Evolutionary conservation across 2,113 vertebrate species (phyloP).

Genomic region (Parus major): DNA sequence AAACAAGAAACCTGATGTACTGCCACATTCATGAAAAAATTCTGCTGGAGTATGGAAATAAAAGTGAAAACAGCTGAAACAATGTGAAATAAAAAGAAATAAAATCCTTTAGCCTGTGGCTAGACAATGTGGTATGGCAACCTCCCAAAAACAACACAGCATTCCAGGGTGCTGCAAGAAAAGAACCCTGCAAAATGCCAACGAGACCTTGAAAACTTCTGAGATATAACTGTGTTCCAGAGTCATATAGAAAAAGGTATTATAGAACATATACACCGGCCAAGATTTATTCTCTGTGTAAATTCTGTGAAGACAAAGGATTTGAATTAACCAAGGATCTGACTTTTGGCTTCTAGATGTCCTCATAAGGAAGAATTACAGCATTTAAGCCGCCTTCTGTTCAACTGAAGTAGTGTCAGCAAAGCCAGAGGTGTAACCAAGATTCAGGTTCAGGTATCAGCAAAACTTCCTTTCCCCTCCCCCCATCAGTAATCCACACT

Average conservation of each 20-base stretch:
- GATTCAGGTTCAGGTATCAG: not conserved
- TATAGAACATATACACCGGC: not conserved
- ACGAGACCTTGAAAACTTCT: not conserved
- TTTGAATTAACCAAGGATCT: not conserved
- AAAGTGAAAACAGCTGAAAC: slow-evolving; percentile 74
- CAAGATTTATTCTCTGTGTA: not conserved
- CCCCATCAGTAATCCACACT: not conserved
- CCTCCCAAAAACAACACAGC: slow-evolving; percentile 16
- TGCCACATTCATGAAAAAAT: slow-evolving; percentile 39
- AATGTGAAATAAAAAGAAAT: slow-evolving; percentile 68
- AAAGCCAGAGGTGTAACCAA: not conserved
- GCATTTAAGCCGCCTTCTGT: not conserved
- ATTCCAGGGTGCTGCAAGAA: not conserved
- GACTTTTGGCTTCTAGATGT: not conserved
- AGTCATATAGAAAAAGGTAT: not conserved
- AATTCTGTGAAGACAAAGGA: not conserved
- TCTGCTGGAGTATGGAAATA: slow-evolving; percentile 41
- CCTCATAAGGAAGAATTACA: not conserved
- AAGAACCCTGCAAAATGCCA: not conserved
- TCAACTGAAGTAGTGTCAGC: not conserved
- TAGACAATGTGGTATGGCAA: slow-evolving; percentile 35
- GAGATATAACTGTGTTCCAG: not conserved
- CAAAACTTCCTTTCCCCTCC: not conserved
- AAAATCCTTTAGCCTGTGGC: slow-evolving; percentile 13
- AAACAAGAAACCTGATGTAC: not conserved